Evolutionary conservation across 2,113 vertebrate genomes (phyloP), one percentile per base, ranked within the genome.

Genomic region (Aphelocoma coerulescens): DNA sequence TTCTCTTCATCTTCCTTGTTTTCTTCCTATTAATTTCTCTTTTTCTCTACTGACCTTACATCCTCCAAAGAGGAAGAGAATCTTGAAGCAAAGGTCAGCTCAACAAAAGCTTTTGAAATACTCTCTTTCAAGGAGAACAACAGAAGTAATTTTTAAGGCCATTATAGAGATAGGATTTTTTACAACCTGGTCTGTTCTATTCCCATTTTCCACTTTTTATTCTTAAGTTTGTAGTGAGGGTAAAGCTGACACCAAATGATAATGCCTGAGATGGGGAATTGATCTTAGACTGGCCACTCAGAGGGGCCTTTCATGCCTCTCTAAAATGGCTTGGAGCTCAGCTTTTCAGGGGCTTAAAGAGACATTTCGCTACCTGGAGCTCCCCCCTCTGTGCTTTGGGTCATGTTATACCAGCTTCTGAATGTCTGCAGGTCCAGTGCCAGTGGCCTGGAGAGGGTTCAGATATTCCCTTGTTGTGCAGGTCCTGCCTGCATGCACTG

Each of bases 1-100:
- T 85, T 37, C 15, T 83, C 54, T 68, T 77, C n/a, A 82, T 77
- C 52, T 81, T 92, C 37, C 37, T 83, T 28, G 41, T 49, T 95
- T 91, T 66, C 7, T 16, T 85, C 41, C 43, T 66, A 46, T 52
- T 80, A 78, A 75, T 72, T 66, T 78, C 18, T 41, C 46, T 72
- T 88, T 83, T 92, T 43, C 41, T 91, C 72, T 69, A 80, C 20
- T 69, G 49, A 52, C 16, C 26, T 84, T 90, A 58, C 8, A n/a
- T 85, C 30, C 44, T 83, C 54, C 59, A 48, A 79, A 87, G 65
- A 79, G 21, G 80, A 93, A 91, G 49, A 89, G 19, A 77, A 77
- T 58, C 7, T 3, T 71, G 73, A 95, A 89, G 58, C 49, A 92
- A 92, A 96, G 80, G 86, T 93, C 85, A 93, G 32, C 41, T 92